Evolutionary conservation across 2,888 invertebrate genomes (phyloP).

Genomic region (Drosophila cracens): DNA sequence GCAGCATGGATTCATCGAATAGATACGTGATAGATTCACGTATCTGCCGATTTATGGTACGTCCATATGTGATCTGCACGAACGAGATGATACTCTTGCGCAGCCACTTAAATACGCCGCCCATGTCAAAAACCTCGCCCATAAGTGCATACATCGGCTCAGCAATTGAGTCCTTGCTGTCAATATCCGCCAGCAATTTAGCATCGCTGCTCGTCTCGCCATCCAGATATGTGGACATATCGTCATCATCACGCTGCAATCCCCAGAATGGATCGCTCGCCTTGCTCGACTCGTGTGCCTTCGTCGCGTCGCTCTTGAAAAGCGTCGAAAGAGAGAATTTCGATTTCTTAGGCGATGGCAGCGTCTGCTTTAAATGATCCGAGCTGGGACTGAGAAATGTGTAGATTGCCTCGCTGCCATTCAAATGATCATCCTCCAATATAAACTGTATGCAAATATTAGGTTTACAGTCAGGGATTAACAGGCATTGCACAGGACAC

Average conservation of each 20-base stretch:
- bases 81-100: conserved; percentile 94
- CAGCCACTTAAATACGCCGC: conserved; percentile 94
- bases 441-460: conserved; percentile 88
- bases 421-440: conserved; percentile 93
- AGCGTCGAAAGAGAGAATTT: conserved; percentile 94
- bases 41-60: conserved; percentile 96
- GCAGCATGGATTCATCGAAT: conserved; percentile 95
- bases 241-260: conserved; percentile 90
- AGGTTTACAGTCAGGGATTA: not conserved
- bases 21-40: conserved; percentile 94
- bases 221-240: conserved; percentile 91
- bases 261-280: conserved; percentile 85
- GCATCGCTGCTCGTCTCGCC: conserved; percentile 86
- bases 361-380: conserved; percentile 92
- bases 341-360: conserved; percentile 92
- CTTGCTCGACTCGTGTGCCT: conserved; percentile 86
- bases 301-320: conserved; percentile 90
- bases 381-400: conserved; percentile 96
- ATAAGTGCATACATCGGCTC: conserved; percentile 95
- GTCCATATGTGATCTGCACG: conserved; percentile 96
- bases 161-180: conserved; percentile 93
- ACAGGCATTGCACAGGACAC: not conserved
- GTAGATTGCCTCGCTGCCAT: conserved; percentile 95
- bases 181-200: conserved; percentile 86
- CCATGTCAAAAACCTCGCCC: conserved; percentile 95